phyloP scores from a whole-genome alignment of 1,140 invertebrate genomes.

The Acyrthosiphon pisum region DNA sequence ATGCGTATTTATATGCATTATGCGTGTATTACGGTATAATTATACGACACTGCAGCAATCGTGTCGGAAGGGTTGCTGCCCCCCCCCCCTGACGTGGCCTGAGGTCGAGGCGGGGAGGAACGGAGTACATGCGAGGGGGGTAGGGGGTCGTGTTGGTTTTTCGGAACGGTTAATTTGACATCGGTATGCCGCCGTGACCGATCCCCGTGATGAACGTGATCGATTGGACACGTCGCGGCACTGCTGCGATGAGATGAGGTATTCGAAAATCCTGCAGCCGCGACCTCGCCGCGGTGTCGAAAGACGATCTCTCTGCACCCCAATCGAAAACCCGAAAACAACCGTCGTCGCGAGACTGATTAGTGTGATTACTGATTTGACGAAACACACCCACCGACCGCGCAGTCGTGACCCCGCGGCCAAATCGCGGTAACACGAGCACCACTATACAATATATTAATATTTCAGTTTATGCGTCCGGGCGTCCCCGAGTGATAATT shows the following conservation, averaged over 20 bases:
- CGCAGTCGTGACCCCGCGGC: neutral
- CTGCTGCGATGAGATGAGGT: too few species aligned
- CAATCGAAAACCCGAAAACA: neutral
- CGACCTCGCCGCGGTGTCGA: neutral
- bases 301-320: slow-evolving; percentile 27
- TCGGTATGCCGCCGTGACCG: slow-evolving; percentile 53
- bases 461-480: neutral
- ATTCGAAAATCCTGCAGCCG: neutral
- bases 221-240: slow-evolving; percentile 4
- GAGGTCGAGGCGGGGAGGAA: neutral
- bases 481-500: neutral
- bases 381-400: neutral
- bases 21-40: neutral
- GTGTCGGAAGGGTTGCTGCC: neutral
- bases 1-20: neutral
- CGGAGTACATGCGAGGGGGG: neutral
- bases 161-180: slow-evolving; percentile 33
- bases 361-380: neutral
- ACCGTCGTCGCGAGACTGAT: slow-evolving; percentile 1
- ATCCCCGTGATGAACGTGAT: slow-evolving; percentile 37
- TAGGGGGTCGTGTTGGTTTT: slow-evolving; percentile 13
- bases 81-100: too few species aligned
- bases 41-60: neutral
- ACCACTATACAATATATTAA: neutral
- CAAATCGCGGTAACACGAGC: neutral